Base-by-base conservation (phyloP, 2,888 invertebrate species). In the Tuberolachnus salignus region DNA sequence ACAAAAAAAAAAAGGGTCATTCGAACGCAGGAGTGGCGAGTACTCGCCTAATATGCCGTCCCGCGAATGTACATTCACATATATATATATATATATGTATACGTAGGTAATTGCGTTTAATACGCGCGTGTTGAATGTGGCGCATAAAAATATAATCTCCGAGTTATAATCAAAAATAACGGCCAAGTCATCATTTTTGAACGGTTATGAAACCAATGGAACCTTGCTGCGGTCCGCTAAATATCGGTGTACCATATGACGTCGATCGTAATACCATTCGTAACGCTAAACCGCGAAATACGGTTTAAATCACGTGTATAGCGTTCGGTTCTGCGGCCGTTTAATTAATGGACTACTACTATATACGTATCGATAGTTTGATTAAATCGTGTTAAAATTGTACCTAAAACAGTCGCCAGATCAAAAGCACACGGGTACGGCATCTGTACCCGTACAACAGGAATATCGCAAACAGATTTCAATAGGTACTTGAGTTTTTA, bases 131-230 rank as follows among this genome's bases (percentile, higher is more conserved):
- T 49, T 19, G n/a, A n/a, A 51, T 6, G n/a, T n/a, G n/a, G 19
- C 26, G 11, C 53, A 55, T 53, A 53, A 53, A 69, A 69, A 69
- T 19, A 13, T 3, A 11, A 16, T 34, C 34, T 34, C 34, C 34
- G 66, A 46, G 67, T 19, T 21, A 21, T 69, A 53, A 69, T 55
- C 69, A 19, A 69, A 59, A 71, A 59, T 71, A 59, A 23, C 26
- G 59, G 71, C 49, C 9, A 4, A 72, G 72, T 72, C 61, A 72
- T 72, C 61, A 19, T 34, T 10, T 14, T 19, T 19, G 72, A 61
- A 61, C 61, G 59, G 72, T 72, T 72, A 72, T 61, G 72, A 72
- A 72, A 72, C 51, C 34, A 51, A 44, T 13, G 14, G 61, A 61
- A 61, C 61, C 59, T 72, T 61, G 61, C 19, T 9, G 53, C 14